Percentiles rank a stretch among this genome's conserved stretches.
These are phyloP conservation scores for Hyposoter didymator DNA, from an alignment of 2,888 invertebrate genomes.

Conservation along the genomic window DNA sequence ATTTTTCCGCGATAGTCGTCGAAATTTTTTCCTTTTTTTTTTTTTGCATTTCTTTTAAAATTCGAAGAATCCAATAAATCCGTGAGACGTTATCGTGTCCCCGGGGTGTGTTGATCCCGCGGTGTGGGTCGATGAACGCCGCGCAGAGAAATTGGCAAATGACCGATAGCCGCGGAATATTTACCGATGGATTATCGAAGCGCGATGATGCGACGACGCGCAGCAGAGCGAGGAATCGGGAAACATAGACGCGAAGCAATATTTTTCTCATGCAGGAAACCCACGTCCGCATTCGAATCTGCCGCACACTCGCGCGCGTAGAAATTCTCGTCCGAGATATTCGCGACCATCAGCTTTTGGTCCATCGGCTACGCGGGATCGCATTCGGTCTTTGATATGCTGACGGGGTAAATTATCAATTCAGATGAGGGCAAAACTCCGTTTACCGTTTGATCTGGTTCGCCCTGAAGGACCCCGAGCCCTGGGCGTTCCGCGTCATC, in stretches of 20 bases:
- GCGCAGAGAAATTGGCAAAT: neutral
- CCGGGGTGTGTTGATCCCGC: neutral
- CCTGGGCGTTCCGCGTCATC: conserved; percentile 67
- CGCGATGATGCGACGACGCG: neutral
- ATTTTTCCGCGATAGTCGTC: neutral
- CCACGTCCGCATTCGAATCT: conserved; percentile 76
- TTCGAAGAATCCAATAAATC: conserved; percentile 18
- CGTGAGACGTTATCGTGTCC: conserved; percentile 23
- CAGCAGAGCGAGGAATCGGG: neutral
- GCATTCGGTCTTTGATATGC: conserved; percentile 82
- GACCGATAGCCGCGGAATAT: conserved; percentile 10
- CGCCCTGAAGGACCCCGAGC: conserved; percentile 68
- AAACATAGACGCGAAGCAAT: conserved; percentile 12
- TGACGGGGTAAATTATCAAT: conserved; percentile 83
- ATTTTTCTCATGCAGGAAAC: conserved; percentile 73
- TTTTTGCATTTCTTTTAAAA: neutral
- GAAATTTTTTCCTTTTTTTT: neutral
- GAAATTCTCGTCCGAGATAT: neutral
- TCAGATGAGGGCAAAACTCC: conserved; percentile 83
- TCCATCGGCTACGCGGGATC: conserved; percentile 20
- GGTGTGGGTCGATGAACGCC: conserved; percentile 14
- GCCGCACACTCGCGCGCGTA: conserved; percentile 62
- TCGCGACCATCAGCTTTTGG: conserved; percentile 16
- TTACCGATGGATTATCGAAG: conserved; percentile 14
- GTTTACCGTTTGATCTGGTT: conserved; percentile 82